Percentiles rank a stretch among this genome's conserved stretches.
These are phyloP conservation scores for Itoplectis maculator DNA, from an alignment of 2,888 invertebrate genomes.

Conservation along the genomic window DNA sequence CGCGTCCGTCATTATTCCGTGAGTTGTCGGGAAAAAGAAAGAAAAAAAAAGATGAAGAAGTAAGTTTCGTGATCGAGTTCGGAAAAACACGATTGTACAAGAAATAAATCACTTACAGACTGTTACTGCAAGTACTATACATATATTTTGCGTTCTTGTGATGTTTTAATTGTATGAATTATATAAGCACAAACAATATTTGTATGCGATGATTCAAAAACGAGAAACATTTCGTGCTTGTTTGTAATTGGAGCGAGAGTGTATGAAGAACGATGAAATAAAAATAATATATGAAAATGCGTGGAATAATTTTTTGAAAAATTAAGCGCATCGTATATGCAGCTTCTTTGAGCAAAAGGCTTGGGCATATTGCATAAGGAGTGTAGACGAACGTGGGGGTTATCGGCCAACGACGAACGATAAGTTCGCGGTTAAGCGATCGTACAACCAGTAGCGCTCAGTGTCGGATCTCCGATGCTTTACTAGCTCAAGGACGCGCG, in stretches of 20 bases:
- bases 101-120: constrained; percentile 53
- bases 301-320: not conserved
- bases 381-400: not conserved
- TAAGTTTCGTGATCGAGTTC: constrained; percentile 53
- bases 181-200: constrained; percentile 60
- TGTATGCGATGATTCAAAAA: constrained; percentile 66
- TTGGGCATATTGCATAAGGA: not conserved
- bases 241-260: constrained; percentile 60
- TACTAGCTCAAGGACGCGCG: constrained; percentile 68
- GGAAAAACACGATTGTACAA: constrained; percentile 47
- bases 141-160: constrained; percentile 60
- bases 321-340: not conserved
- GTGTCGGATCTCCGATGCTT: constrained; percentile 38
- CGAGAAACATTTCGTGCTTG: constrained; percentile 59
- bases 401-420: constrained; percentile 1
- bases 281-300: constrained; percentile 57
- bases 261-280: constrained; percentile 65
- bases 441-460: not conserved
- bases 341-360: constrained; percentile 14
- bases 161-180: constrained; percentile 57
- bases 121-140: constrained; percentile 35
- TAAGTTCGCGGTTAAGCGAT: not conserved
- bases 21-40: constrained; percentile 20
- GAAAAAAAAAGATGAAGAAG: constrained; percentile 26
- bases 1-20: constrained; percentile 44